These are phyloP conservation scores for Perizoma affinitatum DNA, from an alignment of 2,888 invertebrate genomes.

Conservation along the genomic window DNA sequence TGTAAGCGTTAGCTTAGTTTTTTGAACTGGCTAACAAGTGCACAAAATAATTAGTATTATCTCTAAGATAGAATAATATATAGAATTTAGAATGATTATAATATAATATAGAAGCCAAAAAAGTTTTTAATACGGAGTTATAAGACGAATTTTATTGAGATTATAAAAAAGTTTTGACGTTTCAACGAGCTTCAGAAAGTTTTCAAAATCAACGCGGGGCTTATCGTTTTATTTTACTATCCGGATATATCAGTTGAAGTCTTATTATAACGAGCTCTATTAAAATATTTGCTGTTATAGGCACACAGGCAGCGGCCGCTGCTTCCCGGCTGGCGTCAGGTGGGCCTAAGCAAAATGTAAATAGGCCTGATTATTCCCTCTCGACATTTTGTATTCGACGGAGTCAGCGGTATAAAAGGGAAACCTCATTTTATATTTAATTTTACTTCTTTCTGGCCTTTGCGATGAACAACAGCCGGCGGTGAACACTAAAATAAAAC, in stretches of 20 bases:
- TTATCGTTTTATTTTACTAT: constrained; percentile 18
- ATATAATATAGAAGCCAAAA: too few species aligned
- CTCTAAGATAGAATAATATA: too few species aligned
- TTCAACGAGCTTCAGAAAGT: constrained; percentile 4
- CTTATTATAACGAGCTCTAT: constrained; percentile 41
- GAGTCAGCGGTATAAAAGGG: constrained; percentile 61
- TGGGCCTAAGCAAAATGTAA: constrained; percentile 71
- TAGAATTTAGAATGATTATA: too few species aligned
- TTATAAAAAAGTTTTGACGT: constrained; percentile 6
- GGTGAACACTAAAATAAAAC: constrained; percentile 37
- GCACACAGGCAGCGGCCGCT: constrained; percentile 36
- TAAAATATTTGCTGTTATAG: constrained; percentile 50
- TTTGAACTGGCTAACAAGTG: neutral
- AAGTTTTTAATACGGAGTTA: neutral
- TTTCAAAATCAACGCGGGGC: neutral
- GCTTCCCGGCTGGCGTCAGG: constrained; percentile 56
- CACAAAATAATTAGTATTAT: too few species aligned
- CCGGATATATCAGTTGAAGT: constrained; percentile 21
- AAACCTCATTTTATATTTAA: constrained; percentile 53
- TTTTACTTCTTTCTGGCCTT: constrained; percentile 47
- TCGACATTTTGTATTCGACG: constrained; percentile 63
- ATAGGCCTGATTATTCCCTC: constrained; percentile 66
- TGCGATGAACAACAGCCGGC: constrained; percentile 35
- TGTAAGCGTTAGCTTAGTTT: constrained; percentile 1
- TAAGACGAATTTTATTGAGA: neutral